Conservation (phyloP, 2,113 vertebrate species). For the Antigone vipio region DNA sequence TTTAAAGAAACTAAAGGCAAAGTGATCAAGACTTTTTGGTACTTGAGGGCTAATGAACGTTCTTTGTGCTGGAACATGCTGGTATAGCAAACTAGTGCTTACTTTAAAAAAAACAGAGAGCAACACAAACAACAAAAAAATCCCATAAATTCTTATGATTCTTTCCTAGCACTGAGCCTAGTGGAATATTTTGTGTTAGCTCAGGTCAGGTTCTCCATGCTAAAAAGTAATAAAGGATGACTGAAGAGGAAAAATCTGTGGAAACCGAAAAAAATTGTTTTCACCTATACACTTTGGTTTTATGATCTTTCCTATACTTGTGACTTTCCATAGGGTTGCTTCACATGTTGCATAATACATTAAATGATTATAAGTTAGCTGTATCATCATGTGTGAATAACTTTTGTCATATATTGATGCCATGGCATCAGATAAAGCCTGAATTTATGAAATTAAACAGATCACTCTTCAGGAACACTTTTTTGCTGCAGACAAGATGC, state of each 20-base stretch:
- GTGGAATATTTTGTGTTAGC: neutral
- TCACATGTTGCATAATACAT: neutral
- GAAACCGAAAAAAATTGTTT: neutral
- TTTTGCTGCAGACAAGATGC: neutral
- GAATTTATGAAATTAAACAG: neutral
- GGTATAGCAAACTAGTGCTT: neutral
- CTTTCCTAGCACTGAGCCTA: neutral
- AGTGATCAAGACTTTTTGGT: neutral
- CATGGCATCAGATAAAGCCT: neutral
- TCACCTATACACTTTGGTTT: neutral
- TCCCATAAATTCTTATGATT: neutral
- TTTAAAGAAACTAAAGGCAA: neutral
- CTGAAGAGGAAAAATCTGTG: neutral
- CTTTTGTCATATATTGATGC: neutral
- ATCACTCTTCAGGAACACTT: neutral
- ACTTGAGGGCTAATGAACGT: neutral
- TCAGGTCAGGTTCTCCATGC: neutral
- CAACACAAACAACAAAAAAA: neutral
- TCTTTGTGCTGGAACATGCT: neutral
- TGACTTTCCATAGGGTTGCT: neutral
- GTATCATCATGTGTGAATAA: neutral
- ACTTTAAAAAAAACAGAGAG: neutral
- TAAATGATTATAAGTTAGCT: neutral
- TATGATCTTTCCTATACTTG: neutral
- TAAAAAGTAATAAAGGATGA: neutral